Evolutionary conservation across 2,113 vertebrate genomes (phyloP), one percentile per base, ranked within the genome.

Genomic region (Boulengeromyrus knoepffleri): DNA sequence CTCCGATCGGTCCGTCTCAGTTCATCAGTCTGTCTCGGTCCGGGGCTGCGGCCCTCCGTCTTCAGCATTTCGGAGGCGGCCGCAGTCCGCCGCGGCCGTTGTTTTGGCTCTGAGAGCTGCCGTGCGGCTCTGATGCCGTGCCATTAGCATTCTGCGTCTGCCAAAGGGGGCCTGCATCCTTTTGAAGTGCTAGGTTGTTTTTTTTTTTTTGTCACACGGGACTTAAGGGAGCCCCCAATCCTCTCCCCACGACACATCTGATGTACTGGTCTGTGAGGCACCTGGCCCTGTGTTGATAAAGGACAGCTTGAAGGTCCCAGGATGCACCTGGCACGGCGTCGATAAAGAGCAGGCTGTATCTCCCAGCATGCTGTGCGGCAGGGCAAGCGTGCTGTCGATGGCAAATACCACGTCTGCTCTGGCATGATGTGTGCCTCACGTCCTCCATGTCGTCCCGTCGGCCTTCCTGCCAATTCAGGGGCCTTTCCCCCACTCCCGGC

Each of bases 161-260:
- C 50, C 80, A 85, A 17, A 89, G 50, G 39, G 89, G 80, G 2
- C 24, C 53, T 46, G 53, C 52, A 85, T 50, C 77, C 49, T 56
- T 85, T 85, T 89, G 77, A 89, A 85, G 80, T 85, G 86, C 39
- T 70, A 66, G 62, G 4, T 52, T 88, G 46, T 49, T 42, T 77
- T 85, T 42, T 84, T 84, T 45, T 47, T 85, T 50, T 36, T 87
- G 49, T 58, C 39, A 70, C 70, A n/a, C n/a, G 19, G 39, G 86
- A 36, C 77, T 21, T 17, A 47, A 62, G 39, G 50, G 89, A 70
- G 74, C 31, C 39, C 24, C 70, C 49, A 49, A 31, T 58, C 87
- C 85, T 77, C 87, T 88, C 52, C 50, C 50, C 21, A 87, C 46
- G 87, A 88, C 62, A 83, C 90, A 45, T 90, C 90, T 90, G 90